Percentiles rank a stretch among this genome's conserved stretches.
These are phyloP conservation scores for Salarias fasciatus DNA, from an alignment of 2,797 vertebrate genomes.

Conservation along the genomic window DNA sequence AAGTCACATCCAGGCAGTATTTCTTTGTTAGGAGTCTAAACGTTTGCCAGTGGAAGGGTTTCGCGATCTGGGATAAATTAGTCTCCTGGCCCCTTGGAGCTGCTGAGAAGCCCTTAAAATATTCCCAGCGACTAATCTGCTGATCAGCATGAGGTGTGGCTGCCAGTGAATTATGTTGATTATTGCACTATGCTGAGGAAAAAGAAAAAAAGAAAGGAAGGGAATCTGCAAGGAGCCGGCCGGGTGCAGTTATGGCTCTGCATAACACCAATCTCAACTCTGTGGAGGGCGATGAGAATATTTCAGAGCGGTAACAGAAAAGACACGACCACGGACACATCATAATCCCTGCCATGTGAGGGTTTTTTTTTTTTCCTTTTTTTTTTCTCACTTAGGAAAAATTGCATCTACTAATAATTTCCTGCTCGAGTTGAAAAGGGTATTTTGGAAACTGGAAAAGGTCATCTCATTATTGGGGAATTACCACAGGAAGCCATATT, in stretches of 20 bases:
- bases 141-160: slow-evolving; percentile 71
- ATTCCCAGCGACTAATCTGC: slow-evolving; percentile 66
- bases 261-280: slow-evolving; percentile 33
- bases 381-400: slow-evolving; percentile 12
- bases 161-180: slow-evolving; percentile 70
- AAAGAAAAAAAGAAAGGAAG: slow-evolving; percentile 31
- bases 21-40: slow-evolving; percentile 34
- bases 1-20: slow-evolving; percentile 45
- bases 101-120: slow-evolving; percentile 54
- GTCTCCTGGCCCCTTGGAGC: slow-evolving; percentile 41
- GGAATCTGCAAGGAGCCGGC: slow-evolving; percentile 26
- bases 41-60: slow-evolving; percentile 30
- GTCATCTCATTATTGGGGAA: slow-evolving; percentile 70
- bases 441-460: slow-evolving; percentile 59
- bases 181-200: slow-evolving; percentile 57
- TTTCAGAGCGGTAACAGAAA: slow-evolving; percentile 30
- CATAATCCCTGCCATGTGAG: slow-evolving; percentile 43
- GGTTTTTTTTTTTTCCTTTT: not conserved
- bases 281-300: slow-evolving; percentile 39
- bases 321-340: slow-evolving; percentile 42
- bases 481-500: slow-evolving; percentile 54
- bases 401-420: slow-evolving; percentile 48
- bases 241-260: slow-evolving; percentile 31
- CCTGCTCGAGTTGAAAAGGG: slow-evolving; percentile 41
- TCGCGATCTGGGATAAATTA: slow-evolving; percentile 62